Evolutionary conservation across 2,113 vertebrate species (phyloP), one percentile per base, ranked within the genome.

Genomic region (Scolopax mira): DNA sequence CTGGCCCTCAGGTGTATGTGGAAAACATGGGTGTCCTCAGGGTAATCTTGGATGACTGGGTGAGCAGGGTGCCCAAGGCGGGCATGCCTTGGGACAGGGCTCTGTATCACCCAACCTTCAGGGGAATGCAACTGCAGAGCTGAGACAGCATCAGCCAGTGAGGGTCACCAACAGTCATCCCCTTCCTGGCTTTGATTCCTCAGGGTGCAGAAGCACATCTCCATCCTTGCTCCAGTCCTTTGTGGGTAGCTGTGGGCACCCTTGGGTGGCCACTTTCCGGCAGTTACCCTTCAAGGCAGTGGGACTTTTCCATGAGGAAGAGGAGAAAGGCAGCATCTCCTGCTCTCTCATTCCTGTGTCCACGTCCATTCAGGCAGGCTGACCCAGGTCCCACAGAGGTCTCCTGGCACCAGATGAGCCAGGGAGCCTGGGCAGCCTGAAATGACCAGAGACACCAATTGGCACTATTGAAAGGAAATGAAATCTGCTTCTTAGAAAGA

Each of bases 321-420:
- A 88, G 57, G 21, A 48, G 27, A 61, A 65, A 55, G 28, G 48
- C 46, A 64, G 17, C 13, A 33, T 11, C 35, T 72, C 54, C 25
- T 69, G 57, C 39, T 58, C 3, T 30, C 11, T 60, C 57, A 3
- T 75, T 79, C 27, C 33, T 52, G 30, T 54, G 49, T 46, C n/a
- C 2, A 1, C n/a, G 11, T 37, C n/a, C 18, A 3, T 69, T 55
- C 58, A 55, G 48, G 27, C 33, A 62, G 52, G 15, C 49, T 78
- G 69, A 49, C 46, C 25, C 31, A 28, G 61, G 67, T 82, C 3
- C 0, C 39, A 3, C 25, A 48, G 85, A 30, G 4, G 4, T 21
- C 48, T 80, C 16, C 15, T 11, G 14, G 27, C 12, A 9, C 10
- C 0, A 1, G 39, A 17, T 0, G 1, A 83, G 31, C 30, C 55